These are phyloP conservation scores for Trachymyrmex septentrionalis DNA, from an alignment of 1,140 invertebrate species.

Conservation along the genomic window DNA sequence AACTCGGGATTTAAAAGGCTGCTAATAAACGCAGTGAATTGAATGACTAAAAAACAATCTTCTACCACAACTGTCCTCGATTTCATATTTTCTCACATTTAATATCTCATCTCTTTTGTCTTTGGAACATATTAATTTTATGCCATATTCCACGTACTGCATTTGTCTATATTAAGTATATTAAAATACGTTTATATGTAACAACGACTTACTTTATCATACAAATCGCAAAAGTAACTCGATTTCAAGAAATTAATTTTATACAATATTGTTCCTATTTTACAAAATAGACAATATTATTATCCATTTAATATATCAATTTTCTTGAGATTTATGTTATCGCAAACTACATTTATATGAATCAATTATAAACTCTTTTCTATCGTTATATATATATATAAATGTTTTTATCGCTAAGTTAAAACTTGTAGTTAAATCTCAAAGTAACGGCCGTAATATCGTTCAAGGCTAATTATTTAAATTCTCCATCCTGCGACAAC, in stretches of 20 bases:
- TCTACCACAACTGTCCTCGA: not conserved
- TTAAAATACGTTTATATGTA: not conserved
- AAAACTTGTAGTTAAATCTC: slow-evolving; percentile 30
- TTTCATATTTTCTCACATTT: slow-evolving; percentile 33
- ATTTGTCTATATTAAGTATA: not conserved
- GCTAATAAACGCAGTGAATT: slow-evolving; percentile 38
- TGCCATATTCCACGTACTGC: not conserved
- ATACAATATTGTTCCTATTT: not conserved
- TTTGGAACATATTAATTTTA: not conserved
- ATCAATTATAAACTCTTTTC: not conserved
- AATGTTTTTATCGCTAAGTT: slow-evolving; percentile 33
- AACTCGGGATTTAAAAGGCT: slow-evolving; percentile 42
- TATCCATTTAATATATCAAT: slow-evolving; percentile 4
- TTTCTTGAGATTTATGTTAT: not conserved
- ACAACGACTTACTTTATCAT: not conserved
- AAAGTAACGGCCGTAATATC: slow-evolving; percentile 32
- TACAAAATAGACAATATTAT: not conserved
- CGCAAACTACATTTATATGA: not conserved
- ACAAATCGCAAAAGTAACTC: not conserved
- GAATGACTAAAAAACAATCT: slow-evolving; percentile 33
- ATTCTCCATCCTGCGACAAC: slow-evolving; percentile 30
- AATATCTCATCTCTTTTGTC: not conserved
- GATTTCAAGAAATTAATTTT: not conserved
- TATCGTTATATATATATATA: not conserved
- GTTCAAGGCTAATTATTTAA: slow-evolving; percentile 32